Percentiles rank a stretch among this genome's conserved stretches.
phyloP scores from a whole-genome alignment of 2,113 vertebrate species.

The Erinaceus europaeus region DNA sequence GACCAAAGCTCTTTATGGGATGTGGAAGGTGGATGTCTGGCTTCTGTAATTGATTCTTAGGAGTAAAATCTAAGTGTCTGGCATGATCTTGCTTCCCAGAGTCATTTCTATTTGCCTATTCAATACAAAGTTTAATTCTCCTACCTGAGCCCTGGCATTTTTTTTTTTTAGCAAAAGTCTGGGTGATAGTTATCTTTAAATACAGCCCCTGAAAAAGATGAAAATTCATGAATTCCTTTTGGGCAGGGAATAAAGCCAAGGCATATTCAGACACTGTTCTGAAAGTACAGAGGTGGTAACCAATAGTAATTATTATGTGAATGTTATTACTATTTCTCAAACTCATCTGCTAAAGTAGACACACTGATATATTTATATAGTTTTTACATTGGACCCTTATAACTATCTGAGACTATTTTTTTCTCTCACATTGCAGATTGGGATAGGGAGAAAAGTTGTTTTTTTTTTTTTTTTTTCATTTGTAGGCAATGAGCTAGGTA shows the following conservation, averaged over 20 bases:
- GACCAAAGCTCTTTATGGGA: background rate
- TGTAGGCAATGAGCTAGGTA: background rate
- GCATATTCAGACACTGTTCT: too few species aligned
- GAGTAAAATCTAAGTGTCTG: background rate
- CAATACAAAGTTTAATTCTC: background rate
- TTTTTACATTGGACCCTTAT: conserved; percentile 19
- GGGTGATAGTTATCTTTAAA: background rate
- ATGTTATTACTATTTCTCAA: background rate
- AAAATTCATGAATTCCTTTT: background rate
- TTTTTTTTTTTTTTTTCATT: background rate
- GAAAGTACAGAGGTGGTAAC: background rate
- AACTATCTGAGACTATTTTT: conserved; percentile 13
- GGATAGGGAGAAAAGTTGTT: background rate
- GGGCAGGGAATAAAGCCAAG: background rate
- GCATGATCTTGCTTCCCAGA: background rate
- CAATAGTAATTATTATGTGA: background rate
- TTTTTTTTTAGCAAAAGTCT: background rate
- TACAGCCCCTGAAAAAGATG: background rate
- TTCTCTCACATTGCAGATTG: background rate
- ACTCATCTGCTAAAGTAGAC: background rate
- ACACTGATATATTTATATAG: conserved; percentile 17
- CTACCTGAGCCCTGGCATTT: background rate
- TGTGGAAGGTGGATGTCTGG: too few species aligned
- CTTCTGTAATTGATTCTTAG: too few species aligned
- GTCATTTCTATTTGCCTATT: background rate